Evolutionary conservation across 2,113 vertebrate species (phyloP), one percentile per base, ranked within the genome.

Genomic region (Hydrolagus affinis): DNA sequence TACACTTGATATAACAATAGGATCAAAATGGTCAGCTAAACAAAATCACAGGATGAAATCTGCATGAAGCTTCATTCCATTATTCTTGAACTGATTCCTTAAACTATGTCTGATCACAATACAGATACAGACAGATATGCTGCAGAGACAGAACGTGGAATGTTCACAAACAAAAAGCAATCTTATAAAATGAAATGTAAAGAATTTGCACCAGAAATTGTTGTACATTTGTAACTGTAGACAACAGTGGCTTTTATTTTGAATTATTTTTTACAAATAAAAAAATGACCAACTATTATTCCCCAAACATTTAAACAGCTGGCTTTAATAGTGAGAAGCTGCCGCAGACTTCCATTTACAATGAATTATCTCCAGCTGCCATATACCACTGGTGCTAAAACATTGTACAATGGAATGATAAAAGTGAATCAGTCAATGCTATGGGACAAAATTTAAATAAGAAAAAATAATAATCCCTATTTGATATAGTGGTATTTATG

Each of bases 11-110:
- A n/a, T n/a, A 83, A 66, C 77, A 64, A 66, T 19, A 83, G 23
- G 59, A 83, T n/a, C n/a, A 83, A 83, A 83, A 83, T 83, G 60
- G 77, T 83, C 59, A 83, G 15, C 66, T 66, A 66, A 83, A 64
- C 60, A 83, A 30, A 66, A 83, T 57, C 62, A n/a, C n/a, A 66
- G 15, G 2, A 57, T 14, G 28, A 25, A 80, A 23, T 62, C 28
- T 62, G 76, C 76, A 21, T 80, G 23, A 4, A 66, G 60, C 3
- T 17, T 8, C 77, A 83, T 83, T 83, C 77, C 77, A 66, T 15
- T 28, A 60, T 64, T n/a, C n/a, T 83, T 83, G 60, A 83, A 83
- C 30, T 66, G 23, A 12, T 83, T 83, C 60, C 77, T 83, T 14
- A 64, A 66, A 66, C 25, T 17, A 19, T 66, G 11, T 80, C 76